phyloP scores from a whole-genome alignment of 1,140 invertebrate species.

The Pseudomyrmex pallidus region DNA sequence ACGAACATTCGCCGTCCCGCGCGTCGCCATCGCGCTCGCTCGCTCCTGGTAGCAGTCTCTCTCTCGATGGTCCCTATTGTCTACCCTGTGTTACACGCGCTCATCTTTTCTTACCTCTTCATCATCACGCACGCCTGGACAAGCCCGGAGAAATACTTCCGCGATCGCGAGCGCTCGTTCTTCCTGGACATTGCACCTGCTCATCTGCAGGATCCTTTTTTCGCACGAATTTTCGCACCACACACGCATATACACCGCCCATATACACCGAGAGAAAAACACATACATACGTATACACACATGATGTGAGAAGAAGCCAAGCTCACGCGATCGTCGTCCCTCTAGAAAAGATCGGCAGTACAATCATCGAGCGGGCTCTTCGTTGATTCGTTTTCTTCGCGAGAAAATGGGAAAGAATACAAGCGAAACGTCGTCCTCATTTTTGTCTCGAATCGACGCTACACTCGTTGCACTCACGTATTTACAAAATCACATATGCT shows the following conservation, averaged over 20 bases:
- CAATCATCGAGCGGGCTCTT: conserved; percentile 51
- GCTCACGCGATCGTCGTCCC: conserved; percentile 35
- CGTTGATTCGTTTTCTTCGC: conserved; percentile 56
- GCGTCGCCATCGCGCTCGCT: conserved; percentile 26
- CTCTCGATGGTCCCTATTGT: conserved; percentile 78
- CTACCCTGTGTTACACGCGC: conserved; percentile 76
- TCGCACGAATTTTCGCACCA: background rate
- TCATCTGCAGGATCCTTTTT: conserved; percentile 15
- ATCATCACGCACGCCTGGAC: conserved; percentile 46
- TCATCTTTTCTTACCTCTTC: conserved; percentile 62
- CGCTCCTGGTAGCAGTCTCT: conserved; percentile 37
- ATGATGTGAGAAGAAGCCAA: conserved; percentile 49
- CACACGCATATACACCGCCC: background rate
- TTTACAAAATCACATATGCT: conserved; percentile 71
- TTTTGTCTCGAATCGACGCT: conserved; percentile 29
- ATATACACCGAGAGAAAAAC: background rate
- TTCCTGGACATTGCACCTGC: conserved; percentile 22
- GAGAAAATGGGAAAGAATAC: conserved; percentile 11
- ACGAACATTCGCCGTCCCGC: conserved; percentile 64
- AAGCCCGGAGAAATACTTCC: conserved; percentile 9
- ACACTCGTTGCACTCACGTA: conserved; percentile 53
- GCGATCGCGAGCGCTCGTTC: conserved; percentile 18
- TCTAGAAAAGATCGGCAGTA: conserved; percentile 27
- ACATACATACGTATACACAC: conserved; percentile 6
- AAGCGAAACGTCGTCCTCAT: conserved; percentile 27